Evolutionary conservation across 1,140 invertebrate genomes (phyloP), one percentile per base, ranked within the genome.

Genomic region (Nomia melanderi): DNA sequence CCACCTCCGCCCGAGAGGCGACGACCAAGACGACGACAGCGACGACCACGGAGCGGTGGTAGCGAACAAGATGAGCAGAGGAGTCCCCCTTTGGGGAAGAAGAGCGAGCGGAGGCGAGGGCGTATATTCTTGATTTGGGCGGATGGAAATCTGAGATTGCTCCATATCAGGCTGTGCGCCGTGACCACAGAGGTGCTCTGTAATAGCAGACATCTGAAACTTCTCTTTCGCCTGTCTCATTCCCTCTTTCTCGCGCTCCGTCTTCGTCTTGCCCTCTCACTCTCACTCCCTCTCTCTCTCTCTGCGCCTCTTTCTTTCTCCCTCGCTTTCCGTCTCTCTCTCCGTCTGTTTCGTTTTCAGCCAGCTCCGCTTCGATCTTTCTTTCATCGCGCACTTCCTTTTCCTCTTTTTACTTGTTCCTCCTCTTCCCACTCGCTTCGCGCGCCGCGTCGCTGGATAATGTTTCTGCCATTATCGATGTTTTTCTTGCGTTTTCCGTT

Each of bases 141-240:
- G 90, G 90, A 90, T 91, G 91, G 91, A 92, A 92, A 92, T 92
- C 90, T 88, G 91, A 91, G 91, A 91, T 91, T 92, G 91, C 90
- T 91, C 91, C 91, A 92, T 92, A 92, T 92, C 88, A 88, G 90
- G 91, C 84, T 79, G 87, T 91, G 88, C 86, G 81, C 73, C 72
- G 78, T 67, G 79, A 71, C 75, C 79, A 74, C 78, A 65, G 78
- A 84, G 74, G 74, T 81, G 82, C 82, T 83, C 82, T 74, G 83
- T 84, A 84, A 84, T 78, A 84, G 83, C 83, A 77, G 82, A 84
- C 57, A 64, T 57, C 54, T 50, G 62, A 71, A 73, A 71, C 73
- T 84, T 74, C 27, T 31, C 14, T 36, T 23, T 36, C 59, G 1
- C 29, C 74, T 44, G 69, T 44, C 47, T 72, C 25, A 1, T 5